phyloP scores from a whole-genome alignment of 2,797 vertebrate genomes.

The Enteromius mattozi region DNA sequence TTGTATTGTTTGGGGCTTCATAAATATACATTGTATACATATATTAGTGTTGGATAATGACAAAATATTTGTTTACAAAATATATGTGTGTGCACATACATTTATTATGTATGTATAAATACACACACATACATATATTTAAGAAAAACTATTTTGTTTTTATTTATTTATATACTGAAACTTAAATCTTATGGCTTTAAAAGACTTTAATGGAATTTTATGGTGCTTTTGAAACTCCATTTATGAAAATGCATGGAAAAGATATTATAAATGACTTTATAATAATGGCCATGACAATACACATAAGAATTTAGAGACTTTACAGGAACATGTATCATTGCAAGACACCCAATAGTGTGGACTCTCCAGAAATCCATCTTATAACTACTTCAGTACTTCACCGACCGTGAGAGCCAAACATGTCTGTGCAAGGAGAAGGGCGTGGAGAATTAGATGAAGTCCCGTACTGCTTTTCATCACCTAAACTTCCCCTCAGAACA shows the following conservation, averaged over 20 bases:
- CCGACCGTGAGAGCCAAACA: conserved; percentile 36
- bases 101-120: no score
- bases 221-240: not conserved
- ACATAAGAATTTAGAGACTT: not conserved
- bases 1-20: no score
- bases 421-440: conserved; percentile 27
- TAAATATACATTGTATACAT: no score
- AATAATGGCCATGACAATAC: not conserved
- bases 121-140: no score
- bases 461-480: conserved; percentile 18
- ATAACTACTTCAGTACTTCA: not conserved
- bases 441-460: not conserved
- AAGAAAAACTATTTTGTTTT: no score
- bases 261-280: not conserved
- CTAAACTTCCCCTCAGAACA: conserved; percentile 18
- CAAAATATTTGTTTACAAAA: no score
- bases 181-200: not conserved
- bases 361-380: conserved; percentile 7
- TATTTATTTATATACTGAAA: not conserved
- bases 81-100: no score
- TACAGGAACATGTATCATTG: not conserved
- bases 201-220: not conserved
- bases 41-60: no score
- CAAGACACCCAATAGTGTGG: not conserved
- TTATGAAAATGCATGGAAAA: not conserved